phyloP scores from a whole-genome alignment of 2,113 vertebrate genomes.

The Mirza zaza region DNA sequence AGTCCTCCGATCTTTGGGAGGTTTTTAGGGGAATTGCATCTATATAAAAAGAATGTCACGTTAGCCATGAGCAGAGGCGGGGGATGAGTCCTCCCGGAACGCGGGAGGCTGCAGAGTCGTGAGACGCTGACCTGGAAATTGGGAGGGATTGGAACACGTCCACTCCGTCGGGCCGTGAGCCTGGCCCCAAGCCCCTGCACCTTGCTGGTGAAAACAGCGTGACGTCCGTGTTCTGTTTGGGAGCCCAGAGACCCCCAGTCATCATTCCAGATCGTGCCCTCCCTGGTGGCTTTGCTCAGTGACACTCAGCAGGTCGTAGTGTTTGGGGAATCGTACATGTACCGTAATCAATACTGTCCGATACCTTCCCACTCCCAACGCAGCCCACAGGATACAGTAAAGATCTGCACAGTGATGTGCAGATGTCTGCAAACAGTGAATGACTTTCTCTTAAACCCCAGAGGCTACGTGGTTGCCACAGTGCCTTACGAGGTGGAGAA shows the following conservation, averaged over 20 bases:
- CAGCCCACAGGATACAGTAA: rapidly evolving
- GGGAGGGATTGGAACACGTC: rapidly evolving
- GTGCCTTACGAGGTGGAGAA: background rate
- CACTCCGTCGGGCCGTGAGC: rapidly evolving
- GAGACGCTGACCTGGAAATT: too few species aligned
- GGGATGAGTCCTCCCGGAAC: background rate
- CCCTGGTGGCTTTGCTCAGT: rapidly evolving
- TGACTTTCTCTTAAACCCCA: rapidly evolving
- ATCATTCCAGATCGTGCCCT: rapidly evolving
- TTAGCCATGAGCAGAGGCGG: background rate
- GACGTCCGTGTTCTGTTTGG: rapidly evolving
- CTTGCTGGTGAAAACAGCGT: rapidly evolving
- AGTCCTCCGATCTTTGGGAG: too few species aligned
- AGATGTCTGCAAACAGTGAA: rapidly evolving
- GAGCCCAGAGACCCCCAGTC: rapidly evolving
- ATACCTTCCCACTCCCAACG: too few species aligned
- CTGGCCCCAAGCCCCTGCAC: rapidly evolving
- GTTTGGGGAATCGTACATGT: rapidly evolving
- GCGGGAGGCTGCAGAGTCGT: background rate
- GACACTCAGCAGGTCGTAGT: rapidly evolving
- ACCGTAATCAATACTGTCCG: rapidly evolving
- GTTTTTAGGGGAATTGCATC: background rate
- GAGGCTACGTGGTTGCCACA: rapidly evolving
- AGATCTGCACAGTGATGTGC: background rate
- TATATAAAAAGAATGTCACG: too few species aligned